These are phyloP conservation scores for Rhopilema esculentum DNA, from an alignment of 30 jellyfish, hydroid and myxozoan species.

Conservation along the genomic window DNA sequence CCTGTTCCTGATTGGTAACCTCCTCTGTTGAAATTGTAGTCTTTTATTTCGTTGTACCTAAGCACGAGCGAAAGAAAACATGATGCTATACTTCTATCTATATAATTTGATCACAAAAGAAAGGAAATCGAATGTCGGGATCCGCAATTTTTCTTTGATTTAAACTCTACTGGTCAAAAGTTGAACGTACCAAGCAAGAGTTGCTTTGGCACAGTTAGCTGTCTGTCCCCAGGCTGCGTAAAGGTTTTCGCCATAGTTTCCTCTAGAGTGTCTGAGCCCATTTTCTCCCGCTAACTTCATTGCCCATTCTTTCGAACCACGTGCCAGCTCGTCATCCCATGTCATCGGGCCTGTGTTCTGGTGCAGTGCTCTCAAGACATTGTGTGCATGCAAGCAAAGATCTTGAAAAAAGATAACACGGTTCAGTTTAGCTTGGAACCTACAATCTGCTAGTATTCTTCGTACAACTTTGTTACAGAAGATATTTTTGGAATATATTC, in stretches of 20 bases:
- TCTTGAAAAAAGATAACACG: constrained; percentile 18
- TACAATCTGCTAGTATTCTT: too few species aligned
- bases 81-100: not conserved
- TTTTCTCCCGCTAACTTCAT: constrained; percentile 55
- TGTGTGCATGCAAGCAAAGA: constrained; percentile 75
- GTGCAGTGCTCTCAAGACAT: constrained; percentile 66
- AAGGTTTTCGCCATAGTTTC: constrained; percentile 75
- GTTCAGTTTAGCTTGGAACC: not conserved
- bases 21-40: constrained; percentile 58
- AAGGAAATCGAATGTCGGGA: too few species aligned
- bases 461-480: too few species aligned
- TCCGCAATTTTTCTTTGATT: too few species aligned
- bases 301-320: constrained; percentile 69
- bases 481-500: too few species aligned
- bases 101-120: not conserved
- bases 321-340: constrained; percentile 77
- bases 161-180: too few species aligned
- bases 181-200: constrained; percentile 80
- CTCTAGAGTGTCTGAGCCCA: constrained; percentile 69
- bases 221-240: constrained; percentile 62
- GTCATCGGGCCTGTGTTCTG: constrained; percentile 53
- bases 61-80: not conserved
- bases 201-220: constrained; percentile 74
- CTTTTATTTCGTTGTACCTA: constrained; percentile 76
- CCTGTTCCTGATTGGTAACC: constrained; percentile 67